phyloP scores from a whole-genome alignment of 1,140 invertebrate species.

The Drosophila ananassae region DNA sequence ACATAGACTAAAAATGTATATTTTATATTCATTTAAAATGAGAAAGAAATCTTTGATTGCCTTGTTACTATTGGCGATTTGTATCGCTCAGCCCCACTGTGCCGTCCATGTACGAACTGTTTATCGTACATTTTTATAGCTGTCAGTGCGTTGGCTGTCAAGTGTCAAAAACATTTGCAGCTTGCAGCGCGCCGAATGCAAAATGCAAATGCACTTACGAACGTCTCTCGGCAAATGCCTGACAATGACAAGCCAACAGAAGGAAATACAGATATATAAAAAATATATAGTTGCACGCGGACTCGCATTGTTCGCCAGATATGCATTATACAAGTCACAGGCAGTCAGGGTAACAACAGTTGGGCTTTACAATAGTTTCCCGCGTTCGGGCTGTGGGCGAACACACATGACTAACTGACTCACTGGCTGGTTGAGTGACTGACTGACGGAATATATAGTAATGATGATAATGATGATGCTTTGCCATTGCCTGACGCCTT shows the following conservation, averaged over 20 bases:
- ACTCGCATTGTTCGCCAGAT: constrained; percentile 72
- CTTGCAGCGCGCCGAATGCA: constrained; percentile 54
- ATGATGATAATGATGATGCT: constrained; percentile 52
- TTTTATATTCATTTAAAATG: too few relatives aligned
- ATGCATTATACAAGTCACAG: constrained; percentile 69
- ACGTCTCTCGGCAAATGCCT: constrained; percentile 57
- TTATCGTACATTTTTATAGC: constrained; percentile 69
- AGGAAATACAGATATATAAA: constrained; percentile 42
- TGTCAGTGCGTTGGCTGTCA: constrained; percentile 76
- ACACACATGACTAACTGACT: constrained; percentile 33
- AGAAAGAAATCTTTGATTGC: too few relatives aligned
- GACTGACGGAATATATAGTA: constrained; percentile 23
- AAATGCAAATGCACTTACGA: constrained; percentile 78
- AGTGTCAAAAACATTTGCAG: constrained; percentile 77
- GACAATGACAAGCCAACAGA: constrained; percentile 71
- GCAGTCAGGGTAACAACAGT: constrained; percentile 41
- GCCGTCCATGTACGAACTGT: constrained; percentile 41
- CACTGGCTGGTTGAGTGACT: constrained; percentile 6
- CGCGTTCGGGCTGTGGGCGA: constrained; percentile 16
- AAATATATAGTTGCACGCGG: constrained; percentile 42
- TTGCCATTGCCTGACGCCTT: constrained; percentile 76
- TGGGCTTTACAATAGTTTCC: constrained; percentile 49
- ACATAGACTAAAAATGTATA: too few relatives aligned
- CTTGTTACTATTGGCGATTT: not conserved
- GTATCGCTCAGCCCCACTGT: constrained; percentile 12